Base-by-base conservation (phyloP, 1,140 invertebrate species). In the Diprion similis region DNA sequence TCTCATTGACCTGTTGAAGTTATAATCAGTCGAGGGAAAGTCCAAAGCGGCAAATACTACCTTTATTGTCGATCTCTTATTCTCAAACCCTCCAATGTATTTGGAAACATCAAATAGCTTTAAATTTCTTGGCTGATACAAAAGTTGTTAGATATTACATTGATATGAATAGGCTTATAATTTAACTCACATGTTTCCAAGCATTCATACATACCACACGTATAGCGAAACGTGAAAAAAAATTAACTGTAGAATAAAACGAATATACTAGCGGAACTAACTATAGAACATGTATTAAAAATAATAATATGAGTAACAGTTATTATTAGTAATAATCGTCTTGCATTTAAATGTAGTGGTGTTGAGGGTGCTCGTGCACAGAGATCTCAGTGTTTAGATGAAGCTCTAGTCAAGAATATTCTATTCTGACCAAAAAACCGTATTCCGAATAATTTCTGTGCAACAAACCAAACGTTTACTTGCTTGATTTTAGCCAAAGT, bases 251-350 rank as follows among this genome's bases (percentile, higher is more conserved):
- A 59, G 51, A 59, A 59, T 15, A 15, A 59, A 59, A 59, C 51
- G n/a, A 17, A 59, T 59, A 59, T 59, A 59, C 11, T 59, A 59
- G 11, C n/a, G 51, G n/a, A 59, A 59, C 51, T 59, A 59, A 59
- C n/a, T 59, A 59, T 59, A 59, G 51, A 59, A 59, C 51, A 8
- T 59, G 51, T 59, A 59, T 59, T 59, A 59, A 59, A 59, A 59
- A 59, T 59, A 37, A 37, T 37, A 59, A 59, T 59, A 59, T 59
- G 51, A 59, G 51, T 59, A 59, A 59, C 51, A 59, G 51, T 59
- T 59, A 59, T 59, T 59, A 59, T 59, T 59, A 59, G 51, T 59
- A 59, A 59, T 59, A 59, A 59, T 59, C 51, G 51, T 59, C 51
- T 59, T 59, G 51, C 51, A 59, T 59, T 59, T 59, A 59, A 37